Conservation (phyloP, 2,888 invertebrate species). For the Cerastis leucographa region DNA sequence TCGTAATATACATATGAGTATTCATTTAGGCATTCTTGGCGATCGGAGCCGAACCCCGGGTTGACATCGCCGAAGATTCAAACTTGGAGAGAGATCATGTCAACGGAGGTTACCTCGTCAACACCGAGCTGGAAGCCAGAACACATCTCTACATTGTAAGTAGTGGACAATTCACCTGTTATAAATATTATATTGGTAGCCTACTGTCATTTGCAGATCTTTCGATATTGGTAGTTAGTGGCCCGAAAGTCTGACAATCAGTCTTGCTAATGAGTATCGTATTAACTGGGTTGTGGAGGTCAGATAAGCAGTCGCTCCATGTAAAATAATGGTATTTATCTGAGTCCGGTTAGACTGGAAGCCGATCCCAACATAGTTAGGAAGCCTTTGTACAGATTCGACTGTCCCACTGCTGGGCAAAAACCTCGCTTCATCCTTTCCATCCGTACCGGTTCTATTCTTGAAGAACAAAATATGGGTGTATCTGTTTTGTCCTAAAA, state of each 20-base stretch:
- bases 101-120: conserved; percentile 84
- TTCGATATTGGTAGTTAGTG: too few species aligned
- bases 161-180: not conserved
- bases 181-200: not conserved
- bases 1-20: not conserved
- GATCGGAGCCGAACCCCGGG: conserved; percentile 77
- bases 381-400: too few species aligned
- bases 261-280: too few species aligned
- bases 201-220: not conserved
- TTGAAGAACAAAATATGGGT: not conserved
- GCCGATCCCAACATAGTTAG: too few species aligned
- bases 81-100: conserved; percentile 78
- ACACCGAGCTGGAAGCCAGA: conserved; percentile 84
- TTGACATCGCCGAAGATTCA: conserved; percentile 80
- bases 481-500: not conserved
- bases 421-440: too few species aligned
- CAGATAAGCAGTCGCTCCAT: too few species aligned
- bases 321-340: too few species aligned
- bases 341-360: too few species aligned
- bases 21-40: conserved; percentile 72
- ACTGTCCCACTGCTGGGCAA: too few species aligned
- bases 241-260: too few species aligned
- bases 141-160: conserved; percentile 85
- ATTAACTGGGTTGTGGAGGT: too few species aligned
- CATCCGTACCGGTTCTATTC: too few species aligned